phyloP scores from a whole-genome alignment of 1,140 invertebrate genomes.

The Caenorhabditis briggsae region DNA sequence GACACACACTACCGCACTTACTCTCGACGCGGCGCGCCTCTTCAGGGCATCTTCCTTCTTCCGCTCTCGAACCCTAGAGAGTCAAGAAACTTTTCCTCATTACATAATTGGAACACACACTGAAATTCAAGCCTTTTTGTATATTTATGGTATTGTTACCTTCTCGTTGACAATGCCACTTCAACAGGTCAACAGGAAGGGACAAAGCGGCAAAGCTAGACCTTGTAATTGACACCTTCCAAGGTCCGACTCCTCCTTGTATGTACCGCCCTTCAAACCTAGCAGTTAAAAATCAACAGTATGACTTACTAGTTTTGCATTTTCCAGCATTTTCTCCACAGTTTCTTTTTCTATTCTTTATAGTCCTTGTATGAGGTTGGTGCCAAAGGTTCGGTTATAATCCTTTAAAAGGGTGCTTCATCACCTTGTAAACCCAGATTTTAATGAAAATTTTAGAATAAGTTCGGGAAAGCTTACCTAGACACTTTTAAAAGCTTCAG shows the following conservation, averaged over 20 bases:
- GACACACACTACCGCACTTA: conserved; percentile 21
- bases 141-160: conserved; percentile 37
- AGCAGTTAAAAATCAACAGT: conserved; percentile 45
- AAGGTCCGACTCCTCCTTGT: conserved; percentile 6
- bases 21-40: background rate
- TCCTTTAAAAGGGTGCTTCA: too few species aligned
- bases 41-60: background rate
- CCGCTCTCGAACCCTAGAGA: conserved; percentile 28
- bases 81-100: background rate
- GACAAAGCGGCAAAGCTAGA: conserved; percentile 42
- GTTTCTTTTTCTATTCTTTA: background rate
- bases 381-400: too few species aligned
- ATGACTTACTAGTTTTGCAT: background rate
- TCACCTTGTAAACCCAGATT: too few species aligned
- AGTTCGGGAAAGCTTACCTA: too few species aligned
- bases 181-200: conserved; percentile 10
- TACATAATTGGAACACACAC: conserved; percentile 53
- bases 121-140: conserved; percentile 49
- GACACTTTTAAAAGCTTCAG: too few species aligned
- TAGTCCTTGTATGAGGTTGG: too few species aligned
- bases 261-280: conserved; percentile 30
- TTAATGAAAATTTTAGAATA: too few species aligned
- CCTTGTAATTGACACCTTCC: conserved; percentile 44
- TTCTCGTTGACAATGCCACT: conserved; percentile 25
- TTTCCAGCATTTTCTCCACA: background rate